Conservation (phyloP, 2,113 vertebrate genomes). For the Hyperoodon ampullatus region DNA sequence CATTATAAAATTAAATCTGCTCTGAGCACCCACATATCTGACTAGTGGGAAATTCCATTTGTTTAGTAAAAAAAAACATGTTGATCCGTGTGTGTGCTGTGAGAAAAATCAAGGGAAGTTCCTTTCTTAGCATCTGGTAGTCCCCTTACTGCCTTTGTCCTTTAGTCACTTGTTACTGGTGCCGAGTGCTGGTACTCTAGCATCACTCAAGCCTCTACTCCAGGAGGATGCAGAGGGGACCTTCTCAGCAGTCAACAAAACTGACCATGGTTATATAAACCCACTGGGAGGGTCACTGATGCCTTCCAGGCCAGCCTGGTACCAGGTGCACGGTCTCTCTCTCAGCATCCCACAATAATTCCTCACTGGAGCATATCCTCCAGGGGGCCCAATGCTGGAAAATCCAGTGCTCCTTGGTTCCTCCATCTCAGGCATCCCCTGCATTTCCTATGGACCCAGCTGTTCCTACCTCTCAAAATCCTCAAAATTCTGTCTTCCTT, state of each 20-base stretch:
- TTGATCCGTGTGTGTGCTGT: background rate
- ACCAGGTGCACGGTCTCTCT: too few relatives aligned
- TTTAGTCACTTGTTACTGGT: background rate
- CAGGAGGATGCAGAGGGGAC: background rate
- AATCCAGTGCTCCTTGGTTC: background rate
- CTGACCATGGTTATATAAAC: background rate
- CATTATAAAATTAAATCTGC: background rate
- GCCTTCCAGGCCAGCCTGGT: background rate
- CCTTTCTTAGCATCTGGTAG: background rate
- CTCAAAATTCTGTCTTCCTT: background rate
- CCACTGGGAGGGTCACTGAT: background rate
- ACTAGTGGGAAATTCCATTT: background rate
- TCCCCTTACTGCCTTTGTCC: background rate
- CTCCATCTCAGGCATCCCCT: background rate
- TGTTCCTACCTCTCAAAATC: background rate
- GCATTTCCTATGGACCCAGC: background rate
- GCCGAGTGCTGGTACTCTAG: background rate
- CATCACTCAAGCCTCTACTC: background rate
- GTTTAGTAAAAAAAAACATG: background rate
- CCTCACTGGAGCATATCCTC: accelerated
- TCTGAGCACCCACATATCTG: background rate
- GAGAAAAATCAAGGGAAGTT: background rate
- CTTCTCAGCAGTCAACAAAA: background rate
- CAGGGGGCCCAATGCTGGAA: background rate
- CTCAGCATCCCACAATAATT: too few relatives aligned